Conservation (phyloP, 35 echinoderm and acorn worm species). For the Hemicentrotus pulcherrimus region DNA sequence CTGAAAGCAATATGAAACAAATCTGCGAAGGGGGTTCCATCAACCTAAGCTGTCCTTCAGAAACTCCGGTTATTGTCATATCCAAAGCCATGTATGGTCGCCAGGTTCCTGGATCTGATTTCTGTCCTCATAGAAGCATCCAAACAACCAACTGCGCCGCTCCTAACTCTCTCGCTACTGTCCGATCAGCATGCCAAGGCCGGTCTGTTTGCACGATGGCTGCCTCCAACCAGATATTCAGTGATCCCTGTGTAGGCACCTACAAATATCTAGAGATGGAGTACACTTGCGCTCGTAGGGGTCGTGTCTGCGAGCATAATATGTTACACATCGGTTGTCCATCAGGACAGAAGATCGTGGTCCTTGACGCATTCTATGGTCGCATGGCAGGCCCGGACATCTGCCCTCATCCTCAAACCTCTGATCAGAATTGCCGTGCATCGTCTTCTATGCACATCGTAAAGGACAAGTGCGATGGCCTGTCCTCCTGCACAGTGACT, state of each 20-base stretch:
- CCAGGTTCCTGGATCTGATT: not conserved
- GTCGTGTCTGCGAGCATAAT: slow-evolving; percentile 21
- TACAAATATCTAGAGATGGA: slow-evolving; percentile 69
- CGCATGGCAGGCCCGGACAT: not conserved
- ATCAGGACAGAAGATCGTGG: not conserved
- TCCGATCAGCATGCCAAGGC: slow-evolving; percentile 38
- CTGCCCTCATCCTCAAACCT: slow-evolving; percentile 2
- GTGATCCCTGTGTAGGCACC: slow-evolving; percentile 69
- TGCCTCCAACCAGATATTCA: slow-evolving; percentile 61
- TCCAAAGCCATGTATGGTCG: slow-evolving; percentile 29
- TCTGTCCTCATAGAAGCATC: slow-evolving; percentile 1
- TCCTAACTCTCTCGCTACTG: slow-evolving; percentile 11
- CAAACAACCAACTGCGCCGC: slow-evolving; percentile 35
- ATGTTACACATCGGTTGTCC: not conserved
- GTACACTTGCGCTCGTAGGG: slow-evolving; percentile 29
- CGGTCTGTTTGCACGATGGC: slow-evolving; percentile 43
- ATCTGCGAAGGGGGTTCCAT: slow-evolving; percentile 14
- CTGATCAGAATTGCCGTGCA: not conserved
- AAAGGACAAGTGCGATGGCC: slow-evolving; percentile 21
- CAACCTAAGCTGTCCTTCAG: not conserved
- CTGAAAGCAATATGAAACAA: not conserved
- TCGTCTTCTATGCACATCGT: not conserved
- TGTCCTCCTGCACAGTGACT: not conserved
- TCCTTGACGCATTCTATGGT: slow-evolving; percentile 44
- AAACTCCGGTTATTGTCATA: not conserved